Base-by-base conservation (phyloP, 1,140 invertebrate genomes). In the Micrasema longulum region DNA sequence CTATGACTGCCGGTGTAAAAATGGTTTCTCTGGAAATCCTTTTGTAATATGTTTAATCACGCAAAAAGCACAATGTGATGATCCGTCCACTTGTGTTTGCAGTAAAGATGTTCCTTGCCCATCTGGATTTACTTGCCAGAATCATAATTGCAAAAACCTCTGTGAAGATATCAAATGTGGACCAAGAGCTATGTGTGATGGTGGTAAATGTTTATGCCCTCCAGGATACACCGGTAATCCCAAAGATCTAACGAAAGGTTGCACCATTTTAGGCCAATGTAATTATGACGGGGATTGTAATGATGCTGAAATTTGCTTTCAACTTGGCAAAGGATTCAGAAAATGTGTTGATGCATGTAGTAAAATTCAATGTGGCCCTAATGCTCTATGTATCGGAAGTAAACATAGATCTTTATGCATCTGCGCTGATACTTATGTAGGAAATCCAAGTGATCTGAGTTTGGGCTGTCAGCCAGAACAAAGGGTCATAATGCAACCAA, bases 331-430 rank as follows among this genome's bases (percentile, higher is more conserved):
- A 83, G 91, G 90, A 7, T 78, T 89, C 2, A 86, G 94, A 41
- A 93, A 93, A 80, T 96, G 94, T 81, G 89, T 95, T 0, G 93
- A 96, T 77, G 93, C 91, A 2, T 96, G 95, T 78, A 91, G 89
- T 64, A 94, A 94, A 82, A 85, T 93, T 9, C 93, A 96, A 77
- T 97, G 95, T 80, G 95, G 95, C 11, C 94, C 95, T 0, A 96
- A 96, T 81, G 94, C 95, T 2, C 81, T 95, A 0, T 97, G 95
- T 78, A 87, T 95, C 0, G 89, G 91, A 18, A 89, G 93, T 65
- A 91, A 93, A 77, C 94, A 96, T 80, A 87, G 91, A 43, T 93
- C 94, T 1, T 89, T 92, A 9, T 97, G 95, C 79, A 89, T 96
- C 47, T 97, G 95, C 80, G 83, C 90, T 20, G 90, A 94, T 69